A percentile compares a stretch with the other conserved stretches of the same genome.
These are phyloP conservation scores for Scomber scombrus DNA, from an alignment of 2,113 vertebrate genomes.

Conservation along the genomic window DNA sequence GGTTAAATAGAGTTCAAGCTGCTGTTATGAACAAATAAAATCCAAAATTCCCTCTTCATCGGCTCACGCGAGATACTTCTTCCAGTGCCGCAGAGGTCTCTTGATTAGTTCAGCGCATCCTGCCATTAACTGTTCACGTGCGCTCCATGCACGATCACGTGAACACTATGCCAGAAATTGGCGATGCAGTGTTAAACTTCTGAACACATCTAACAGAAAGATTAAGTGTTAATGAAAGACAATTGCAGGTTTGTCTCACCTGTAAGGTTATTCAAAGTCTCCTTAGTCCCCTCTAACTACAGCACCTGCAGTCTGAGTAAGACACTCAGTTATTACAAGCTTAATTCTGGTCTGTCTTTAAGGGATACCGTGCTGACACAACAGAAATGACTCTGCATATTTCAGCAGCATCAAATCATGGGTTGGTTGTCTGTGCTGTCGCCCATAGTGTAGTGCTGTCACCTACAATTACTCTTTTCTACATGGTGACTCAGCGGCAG, in stretches of 20 bases:
- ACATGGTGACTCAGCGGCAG: slow-evolving; percentile 69
- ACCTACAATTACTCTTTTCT: slow-evolving; percentile 71
- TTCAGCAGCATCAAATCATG: slow-evolving; percentile 72
- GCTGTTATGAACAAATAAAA: no score
- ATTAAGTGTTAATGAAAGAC: slow-evolving; percentile 37
- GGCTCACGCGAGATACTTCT: no score
- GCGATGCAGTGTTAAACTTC: no score
- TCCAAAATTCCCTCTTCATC: no score
- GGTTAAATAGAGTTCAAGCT: no score
- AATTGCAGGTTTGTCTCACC: slow-evolving; percentile 25
- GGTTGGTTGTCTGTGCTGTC: slow-evolving; percentile 61
- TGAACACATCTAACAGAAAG: background rate
- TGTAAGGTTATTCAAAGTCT: slow-evolving; percentile 36
- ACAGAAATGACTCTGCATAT: slow-evolving; percentile 74
- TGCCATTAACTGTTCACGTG: no score
- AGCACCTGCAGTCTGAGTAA: slow-evolving; percentile 49
- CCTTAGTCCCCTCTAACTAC: slow-evolving; percentile 18
- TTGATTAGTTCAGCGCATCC: no score
- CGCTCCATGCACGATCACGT: no score
- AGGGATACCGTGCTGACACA: slow-evolving; percentile 69
- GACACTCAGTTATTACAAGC: slow-evolving; percentile 61
- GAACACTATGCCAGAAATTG: no score
- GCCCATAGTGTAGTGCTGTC: slow-evolving; percentile 60
- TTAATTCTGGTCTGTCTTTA: slow-evolving; percentile 48
- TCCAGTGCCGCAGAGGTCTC: no score